Percentiles rank a stretch among this genome's conserved stretches.
Evolutionary conservation across 2,797 vertebrate species (phyloP).

Genomic region (Helostoma temminkii): DNA sequence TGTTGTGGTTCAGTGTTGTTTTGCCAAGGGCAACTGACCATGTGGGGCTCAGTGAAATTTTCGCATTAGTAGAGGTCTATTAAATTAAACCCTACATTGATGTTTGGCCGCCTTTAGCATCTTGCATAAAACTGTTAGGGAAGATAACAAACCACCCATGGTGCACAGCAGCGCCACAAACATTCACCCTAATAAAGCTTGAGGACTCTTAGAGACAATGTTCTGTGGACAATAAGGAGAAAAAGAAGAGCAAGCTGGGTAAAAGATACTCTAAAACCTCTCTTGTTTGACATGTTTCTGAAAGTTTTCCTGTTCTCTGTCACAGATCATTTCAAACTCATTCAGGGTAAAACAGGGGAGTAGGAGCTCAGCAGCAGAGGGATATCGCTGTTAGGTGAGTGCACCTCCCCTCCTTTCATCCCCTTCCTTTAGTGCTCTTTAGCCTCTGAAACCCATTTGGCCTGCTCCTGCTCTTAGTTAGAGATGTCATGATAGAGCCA

Average conservation of each 20-base stretch:
- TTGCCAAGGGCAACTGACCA: slow-evolving; percentile 72
- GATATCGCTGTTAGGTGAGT: slow-evolving; percentile 20
- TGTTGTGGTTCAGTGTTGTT: slow-evolving; percentile 75
- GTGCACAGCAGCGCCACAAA: slow-evolving; percentile 64
- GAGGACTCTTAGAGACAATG: slow-evolving; percentile 17
- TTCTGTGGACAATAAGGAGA: too few species aligned
- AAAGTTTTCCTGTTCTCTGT: slow-evolving; percentile 38
- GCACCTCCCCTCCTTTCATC: not conserved
- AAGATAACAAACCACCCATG: slow-evolving; percentile 50
- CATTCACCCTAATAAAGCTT: slow-evolving; percentile 45
- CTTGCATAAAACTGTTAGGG: slow-evolving; percentile 49
- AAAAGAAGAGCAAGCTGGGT: too few species aligned
- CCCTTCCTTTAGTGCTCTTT: slow-evolving; percentile 17
- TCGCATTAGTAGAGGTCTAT: slow-evolving; percentile 52
- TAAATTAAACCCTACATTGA: slow-evolving; percentile 49
- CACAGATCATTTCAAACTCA: slow-evolving; percentile 45
- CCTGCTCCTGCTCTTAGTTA: slow-evolving; percentile 48
- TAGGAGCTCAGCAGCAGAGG: not conserved
- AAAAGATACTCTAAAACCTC: not conserved
- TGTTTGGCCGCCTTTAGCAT: slow-evolving; percentile 56
- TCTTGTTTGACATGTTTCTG: slow-evolving; percentile 45
- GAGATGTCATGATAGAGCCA: slow-evolving; percentile 55
- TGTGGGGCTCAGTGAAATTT: slow-evolving; percentile 58
- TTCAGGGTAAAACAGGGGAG: slow-evolving; percentile 18
- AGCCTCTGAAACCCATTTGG: slow-evolving; percentile 40